These are phyloP conservation scores for Brachypalpus laphriformis DNA, from an alignment of 2,888 invertebrate genomes.

Conservation along the genomic window DNA sequence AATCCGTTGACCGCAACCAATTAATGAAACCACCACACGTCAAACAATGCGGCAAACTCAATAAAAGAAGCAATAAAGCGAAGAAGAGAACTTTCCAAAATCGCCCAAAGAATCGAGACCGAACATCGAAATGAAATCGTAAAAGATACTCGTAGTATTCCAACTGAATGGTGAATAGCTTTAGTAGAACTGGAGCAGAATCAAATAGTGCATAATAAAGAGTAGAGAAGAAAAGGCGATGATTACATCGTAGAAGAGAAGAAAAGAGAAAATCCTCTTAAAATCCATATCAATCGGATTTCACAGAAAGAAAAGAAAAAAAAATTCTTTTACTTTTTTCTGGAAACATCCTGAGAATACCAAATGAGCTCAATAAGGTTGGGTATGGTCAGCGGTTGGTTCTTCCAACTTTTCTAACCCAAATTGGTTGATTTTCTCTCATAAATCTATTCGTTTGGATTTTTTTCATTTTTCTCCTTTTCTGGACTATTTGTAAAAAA, in stretches of 20 bases:
- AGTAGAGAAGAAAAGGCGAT: background rate
- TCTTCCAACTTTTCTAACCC: background rate
- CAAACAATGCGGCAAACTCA: conserved; percentile 34
- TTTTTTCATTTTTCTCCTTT: background rate
- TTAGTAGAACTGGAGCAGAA: conserved; percentile 47
- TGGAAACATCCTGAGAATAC: background rate
- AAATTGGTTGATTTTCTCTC: background rate
- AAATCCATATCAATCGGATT: conserved; percentile 12
- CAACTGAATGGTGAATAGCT: conserved; percentile 24
- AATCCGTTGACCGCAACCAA: conserved; percentile 38
- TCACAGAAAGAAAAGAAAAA: background rate
- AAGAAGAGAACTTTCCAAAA: conserved; percentile 23
- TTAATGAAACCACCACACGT: conserved; percentile 44
- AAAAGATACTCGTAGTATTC: background rate
- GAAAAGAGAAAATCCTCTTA: background rate
- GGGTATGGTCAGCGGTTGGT: background rate
- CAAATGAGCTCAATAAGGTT: background rate
- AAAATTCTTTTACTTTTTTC: background rate
- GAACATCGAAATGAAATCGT: conserved; percentile 6
- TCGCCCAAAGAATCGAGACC: conserved; percentile 9
- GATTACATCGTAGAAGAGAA: background rate
- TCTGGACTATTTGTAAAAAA: background rate
- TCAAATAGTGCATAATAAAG: conserved; percentile 58
- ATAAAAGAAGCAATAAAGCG: background rate
- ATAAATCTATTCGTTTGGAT: background rate